Percentiles rank a stretch among this genome's conserved stretches.
phyloP scores from a whole-genome alignment of 2,888 invertebrate species.

The Lepidochrysops patricia region DNA sequence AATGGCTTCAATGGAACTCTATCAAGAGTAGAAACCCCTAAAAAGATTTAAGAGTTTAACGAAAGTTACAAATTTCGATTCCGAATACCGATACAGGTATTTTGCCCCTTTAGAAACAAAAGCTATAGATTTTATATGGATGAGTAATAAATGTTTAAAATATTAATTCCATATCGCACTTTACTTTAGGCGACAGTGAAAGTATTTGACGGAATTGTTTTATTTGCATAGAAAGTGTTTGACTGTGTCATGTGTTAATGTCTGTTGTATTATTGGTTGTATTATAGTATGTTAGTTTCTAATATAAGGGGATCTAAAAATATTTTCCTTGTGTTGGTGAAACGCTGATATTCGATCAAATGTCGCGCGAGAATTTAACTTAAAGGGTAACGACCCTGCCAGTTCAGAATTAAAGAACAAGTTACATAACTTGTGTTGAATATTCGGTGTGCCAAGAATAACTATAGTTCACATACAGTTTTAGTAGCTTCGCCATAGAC shows the following conservation, averaged over 20 bases:
- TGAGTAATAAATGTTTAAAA: too few relatives aligned
- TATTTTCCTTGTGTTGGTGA: neutral
- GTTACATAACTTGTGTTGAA: neutral
- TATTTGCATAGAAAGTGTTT: slow-evolving; percentile 10
- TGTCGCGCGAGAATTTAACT: neutral
- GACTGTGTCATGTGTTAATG: too few relatives aligned
- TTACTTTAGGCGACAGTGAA: slow-evolving; percentile 1
- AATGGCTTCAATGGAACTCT: too few relatives aligned
- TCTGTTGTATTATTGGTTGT: neutral
- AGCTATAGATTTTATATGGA: too few relatives aligned
- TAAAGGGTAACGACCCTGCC: neutral
- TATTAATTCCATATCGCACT: neutral
- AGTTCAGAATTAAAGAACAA: neutral
- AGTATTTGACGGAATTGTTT: slow-evolving; percentile 3
- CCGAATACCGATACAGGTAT: neutral
- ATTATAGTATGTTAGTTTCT: neutral
- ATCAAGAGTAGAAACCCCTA: too few relatives aligned
- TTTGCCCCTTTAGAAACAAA: too few relatives aligned
- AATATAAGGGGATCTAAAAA: neutral
- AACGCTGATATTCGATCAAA: neutral
- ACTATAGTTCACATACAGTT: too few relatives aligned
- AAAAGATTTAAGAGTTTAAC: too few relatives aligned
- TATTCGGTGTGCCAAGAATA: neutral
- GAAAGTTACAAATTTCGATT: too few relatives aligned
- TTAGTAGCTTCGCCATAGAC: neutral